These are phyloP conservation scores for Dissostichus mawsoni DNA, from an alignment of 2,113 vertebrate species.

Conservation along the genomic window DNA sequence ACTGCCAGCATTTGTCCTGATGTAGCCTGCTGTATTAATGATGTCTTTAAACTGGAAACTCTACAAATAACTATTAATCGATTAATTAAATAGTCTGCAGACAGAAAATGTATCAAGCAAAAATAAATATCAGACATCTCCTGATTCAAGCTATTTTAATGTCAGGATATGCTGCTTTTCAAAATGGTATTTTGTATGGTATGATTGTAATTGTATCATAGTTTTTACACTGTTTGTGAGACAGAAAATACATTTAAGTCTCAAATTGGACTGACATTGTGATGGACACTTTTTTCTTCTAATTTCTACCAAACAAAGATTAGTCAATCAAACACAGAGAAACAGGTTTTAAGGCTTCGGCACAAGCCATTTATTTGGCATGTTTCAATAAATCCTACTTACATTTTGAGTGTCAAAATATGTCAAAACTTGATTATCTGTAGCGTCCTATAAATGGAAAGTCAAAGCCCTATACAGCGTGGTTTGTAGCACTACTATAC, in stretches of 20 bases:
- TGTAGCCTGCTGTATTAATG: neutral
- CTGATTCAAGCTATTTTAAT: neutral
- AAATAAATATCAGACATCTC: too few relatives aligned
- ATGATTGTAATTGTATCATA: neutral
- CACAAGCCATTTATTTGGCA: slow-evolving; percentile 66
- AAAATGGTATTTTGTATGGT: neutral
- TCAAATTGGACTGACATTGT: neutral
- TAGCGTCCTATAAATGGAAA: slow-evolving; percentile 35
- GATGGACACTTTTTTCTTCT: neutral
- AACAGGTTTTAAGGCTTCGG: slow-evolving; percentile 14
- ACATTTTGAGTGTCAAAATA: slow-evolving; percentile 60
- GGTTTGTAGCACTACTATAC: slow-evolving; percentile 30
- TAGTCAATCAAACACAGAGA: neutral
- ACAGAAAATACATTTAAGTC: neutral
- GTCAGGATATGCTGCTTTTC: neutral
- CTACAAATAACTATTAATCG: neutral
- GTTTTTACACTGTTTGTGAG: neutral
- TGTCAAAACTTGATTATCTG: slow-evolving; percentile 54
- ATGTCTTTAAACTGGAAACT: neutral
- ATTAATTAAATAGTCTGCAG: neutral
- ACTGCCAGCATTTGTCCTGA: slow-evolving; percentile 40
- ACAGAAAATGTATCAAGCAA: neutral
- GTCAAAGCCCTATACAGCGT: slow-evolving; percentile 44
- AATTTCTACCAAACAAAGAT: neutral
- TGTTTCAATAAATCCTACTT: slow-evolving; percentile 37